Percentiles rank a stretch among this genome's conserved stretches.
Conservation (phyloP, 2,113 vertebrate genomes). For the Onychostoma macrolepis region DNA sequence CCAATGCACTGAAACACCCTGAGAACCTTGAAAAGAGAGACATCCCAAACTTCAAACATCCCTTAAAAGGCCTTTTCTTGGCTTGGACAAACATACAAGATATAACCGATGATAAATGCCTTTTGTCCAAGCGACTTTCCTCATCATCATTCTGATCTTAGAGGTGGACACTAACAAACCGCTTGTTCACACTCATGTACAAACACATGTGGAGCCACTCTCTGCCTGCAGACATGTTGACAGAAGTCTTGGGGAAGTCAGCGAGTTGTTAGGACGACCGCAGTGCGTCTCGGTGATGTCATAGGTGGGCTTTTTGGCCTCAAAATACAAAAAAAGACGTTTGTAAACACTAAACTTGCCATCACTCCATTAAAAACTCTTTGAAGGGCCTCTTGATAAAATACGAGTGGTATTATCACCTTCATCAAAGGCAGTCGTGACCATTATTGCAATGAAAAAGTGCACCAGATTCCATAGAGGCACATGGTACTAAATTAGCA, state of each 20-base stretch:
- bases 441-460: background rate
- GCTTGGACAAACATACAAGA: conserved; percentile 23
- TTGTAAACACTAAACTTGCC: conserved; percentile 12
- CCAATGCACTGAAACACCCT: conserved; percentile 13
- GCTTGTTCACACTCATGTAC: conserved; percentile 31
- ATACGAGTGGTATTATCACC: background rate
- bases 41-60: conserved; percentile 19
- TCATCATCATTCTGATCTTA: conserved; percentile 28
- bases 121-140: background rate
- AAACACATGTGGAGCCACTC: conserved; percentile 5
- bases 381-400: background rate
- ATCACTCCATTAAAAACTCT: conserved; percentile 22
- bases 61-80: background rate
- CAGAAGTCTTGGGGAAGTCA: conserved; percentile 14
- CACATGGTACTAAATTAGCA: background rate
- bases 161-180: conserved; percentile 35
- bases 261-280: conserved; percentile 45
- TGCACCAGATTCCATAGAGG: background rate
- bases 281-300: conserved; percentile 10
- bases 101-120: conserved; percentile 34
- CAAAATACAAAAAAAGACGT: background rate
- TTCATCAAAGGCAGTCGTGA: background rate
- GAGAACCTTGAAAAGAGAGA: conserved; percentile 15
- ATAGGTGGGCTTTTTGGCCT: background rate
- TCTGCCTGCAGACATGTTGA: background rate